Evolutionary conservation across 2,113 vertebrate genomes (phyloP).

Genomic region (Mobula hypostoma): DNA sequence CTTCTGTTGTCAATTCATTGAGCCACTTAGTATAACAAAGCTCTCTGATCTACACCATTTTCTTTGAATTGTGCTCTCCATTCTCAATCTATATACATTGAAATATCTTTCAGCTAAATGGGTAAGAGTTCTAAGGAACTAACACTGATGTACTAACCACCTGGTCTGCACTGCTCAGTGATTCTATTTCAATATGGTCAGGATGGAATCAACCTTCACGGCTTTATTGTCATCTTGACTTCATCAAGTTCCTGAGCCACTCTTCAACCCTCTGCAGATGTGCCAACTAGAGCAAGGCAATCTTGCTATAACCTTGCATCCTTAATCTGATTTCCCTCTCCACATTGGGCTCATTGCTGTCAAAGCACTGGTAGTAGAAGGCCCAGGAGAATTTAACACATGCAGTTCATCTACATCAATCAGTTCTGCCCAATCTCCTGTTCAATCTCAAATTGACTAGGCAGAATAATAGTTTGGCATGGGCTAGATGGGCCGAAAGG

Average conservation of each 20-base stretch:
- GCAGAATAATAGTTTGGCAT: too few relatives aligned
- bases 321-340: not conserved
- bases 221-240: not conserved
- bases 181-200: constrained; percentile 3
- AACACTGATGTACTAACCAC: not conserved
- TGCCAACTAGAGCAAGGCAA: not conserved
- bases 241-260: not conserved
- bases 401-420: not conserved
- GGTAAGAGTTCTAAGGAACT: not conserved
- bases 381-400: not conserved
- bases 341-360: not conserved
- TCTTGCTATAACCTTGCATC: not conserved
- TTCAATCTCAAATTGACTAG: not conserved
- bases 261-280: not conserved
- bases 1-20: not conserved
- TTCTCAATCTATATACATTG: not conserved
- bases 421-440: not conserved
- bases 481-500: too few relatives aligned
- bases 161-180: not conserved
- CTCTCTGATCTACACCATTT: not conserved
- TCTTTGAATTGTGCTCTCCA: not conserved
- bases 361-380: not conserved
- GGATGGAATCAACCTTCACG: too few relatives aligned
- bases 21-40: not conserved
- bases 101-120: not conserved